Percentiles rank a stretch among this genome's conserved stretches.
Conservation (phyloP, 2,113 vertebrate genomes). For the Puma concolor region DNA sequence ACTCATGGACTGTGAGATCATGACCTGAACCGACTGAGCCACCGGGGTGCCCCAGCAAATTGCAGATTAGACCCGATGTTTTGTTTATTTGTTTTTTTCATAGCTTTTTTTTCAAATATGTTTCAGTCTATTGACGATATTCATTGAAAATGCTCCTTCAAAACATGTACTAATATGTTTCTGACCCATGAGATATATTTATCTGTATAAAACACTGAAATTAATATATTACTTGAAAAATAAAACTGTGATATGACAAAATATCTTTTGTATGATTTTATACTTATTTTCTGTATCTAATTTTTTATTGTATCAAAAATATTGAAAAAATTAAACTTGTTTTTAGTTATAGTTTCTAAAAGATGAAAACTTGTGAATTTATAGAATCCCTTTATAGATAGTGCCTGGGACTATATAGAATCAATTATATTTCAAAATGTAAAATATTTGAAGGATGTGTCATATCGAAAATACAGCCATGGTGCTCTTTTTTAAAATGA, state of each 20-base stretch:
- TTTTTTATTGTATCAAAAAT: background rate
- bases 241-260: background rate
- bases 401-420: slow-evolving; percentile 34
- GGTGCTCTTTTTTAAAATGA: slow-evolving; percentile 38
- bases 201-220: background rate
- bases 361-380: background rate
- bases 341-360: background rate
- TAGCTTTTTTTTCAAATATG: background rate
- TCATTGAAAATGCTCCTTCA: background rate
- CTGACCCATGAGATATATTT: background rate
- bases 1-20: no score
- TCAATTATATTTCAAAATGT: slow-evolving; percentile 69
- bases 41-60: background rate
- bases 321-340: background rate
- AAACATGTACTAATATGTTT: background rate
- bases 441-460: background rate
- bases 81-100: background rate
- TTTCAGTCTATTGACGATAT: background rate
- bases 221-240: background rate
- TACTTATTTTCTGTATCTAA: background rate
- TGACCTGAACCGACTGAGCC: no score
- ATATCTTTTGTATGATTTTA: background rate
- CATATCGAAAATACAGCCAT: background rate
- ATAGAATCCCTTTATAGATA: background rate
- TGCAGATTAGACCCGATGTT: background rate